A percentile compares a stretch with the other conserved stretches of the same genome.
Conservation (phyloP, 2,888 invertebrate genomes). For the Cephonodes hylas region DNA sequence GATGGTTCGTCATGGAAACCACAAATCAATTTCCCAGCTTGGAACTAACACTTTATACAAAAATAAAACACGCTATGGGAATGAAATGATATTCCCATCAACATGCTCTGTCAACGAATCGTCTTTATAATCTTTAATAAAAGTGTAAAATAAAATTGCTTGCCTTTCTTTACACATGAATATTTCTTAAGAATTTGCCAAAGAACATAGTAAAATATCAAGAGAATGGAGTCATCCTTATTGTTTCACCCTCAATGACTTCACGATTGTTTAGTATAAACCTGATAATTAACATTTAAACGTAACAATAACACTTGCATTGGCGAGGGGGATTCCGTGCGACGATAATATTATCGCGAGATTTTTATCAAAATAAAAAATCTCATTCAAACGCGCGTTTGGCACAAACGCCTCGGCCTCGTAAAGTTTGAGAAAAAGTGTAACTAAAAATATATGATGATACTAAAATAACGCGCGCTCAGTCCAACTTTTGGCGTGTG, state of each 20-base stretch:
- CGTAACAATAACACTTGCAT: background rate
- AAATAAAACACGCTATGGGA: too few species aligned
- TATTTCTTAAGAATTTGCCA: background rate
- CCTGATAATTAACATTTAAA: background rate
- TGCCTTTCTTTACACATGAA: too few species aligned
- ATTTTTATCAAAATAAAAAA: conserved; percentile 2
- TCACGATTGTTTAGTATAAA: background rate
- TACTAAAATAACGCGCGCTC: conserved; percentile 12
- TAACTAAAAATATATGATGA: conserved; percentile 13
- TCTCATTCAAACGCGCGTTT: conserved; percentile 13
- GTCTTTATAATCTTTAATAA: too few species aligned
- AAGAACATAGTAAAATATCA: background rate
- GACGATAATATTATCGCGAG: background rate
- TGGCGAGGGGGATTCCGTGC: background rate
- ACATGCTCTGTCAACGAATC: too few species aligned
- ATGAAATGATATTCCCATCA: too few species aligned
- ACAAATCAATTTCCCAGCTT: too few species aligned
- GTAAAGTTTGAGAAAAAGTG: conserved; percentile 10
- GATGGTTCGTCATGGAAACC: too few species aligned
- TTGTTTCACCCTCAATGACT: background rate
- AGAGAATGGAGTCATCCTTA: background rate
- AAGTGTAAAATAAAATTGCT: background rate
- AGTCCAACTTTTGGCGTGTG: conserved; percentile 6
- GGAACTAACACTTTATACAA: too few species aligned
- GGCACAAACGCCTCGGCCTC: conserved; percentile 9